Evolutionary conservation across 2,797 vertebrate genomes (phyloP).

Genomic region (Pygocentrus nattereri): DNA sequence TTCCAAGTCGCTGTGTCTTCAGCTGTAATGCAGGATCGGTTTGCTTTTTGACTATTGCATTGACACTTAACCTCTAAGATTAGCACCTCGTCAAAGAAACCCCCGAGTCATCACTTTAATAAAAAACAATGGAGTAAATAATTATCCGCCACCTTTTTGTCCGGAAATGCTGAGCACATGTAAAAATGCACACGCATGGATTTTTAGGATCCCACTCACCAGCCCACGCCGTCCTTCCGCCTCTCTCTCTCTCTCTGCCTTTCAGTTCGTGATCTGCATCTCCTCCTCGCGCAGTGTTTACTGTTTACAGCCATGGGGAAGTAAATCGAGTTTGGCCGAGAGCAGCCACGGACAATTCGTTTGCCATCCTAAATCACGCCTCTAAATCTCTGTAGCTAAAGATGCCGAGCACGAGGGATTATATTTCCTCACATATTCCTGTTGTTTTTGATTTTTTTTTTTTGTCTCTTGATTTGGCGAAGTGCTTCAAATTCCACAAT

Average conservation of each 20-base stretch:
- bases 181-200: conserved; percentile 84
- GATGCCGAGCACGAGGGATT: neutral
- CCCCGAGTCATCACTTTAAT: conserved; percentile 87
- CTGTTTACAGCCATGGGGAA: conserved; percentile 89
- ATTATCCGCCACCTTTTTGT: conserved; percentile 84
- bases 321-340: conserved; percentile 87
- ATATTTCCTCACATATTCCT: neutral
- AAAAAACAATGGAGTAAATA: conserved; percentile 89
- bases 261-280: too few species aligned
- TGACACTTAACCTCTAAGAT: conserved; percentile 76
- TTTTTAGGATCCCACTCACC: conserved; percentile 84
- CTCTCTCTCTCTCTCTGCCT: conserved; percentile 80
- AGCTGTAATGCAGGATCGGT: neutral
- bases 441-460: neutral
- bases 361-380: neutral
- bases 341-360: conserved; percentile 34
- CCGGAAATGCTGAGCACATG: conserved; percentile 73
- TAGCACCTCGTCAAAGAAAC: conserved; percentile 69
- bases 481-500: neutral
- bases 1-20: neutral
- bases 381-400: neutral
- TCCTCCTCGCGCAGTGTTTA: conserved; percentile 84
- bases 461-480: neutral
- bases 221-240: conserved; percentile 86
- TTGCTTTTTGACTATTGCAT: conserved; percentile 1